phyloP scores from a whole-genome alignment of 2,113 vertebrate genomes.

The Nothoprocta pentlandii region DNA sequence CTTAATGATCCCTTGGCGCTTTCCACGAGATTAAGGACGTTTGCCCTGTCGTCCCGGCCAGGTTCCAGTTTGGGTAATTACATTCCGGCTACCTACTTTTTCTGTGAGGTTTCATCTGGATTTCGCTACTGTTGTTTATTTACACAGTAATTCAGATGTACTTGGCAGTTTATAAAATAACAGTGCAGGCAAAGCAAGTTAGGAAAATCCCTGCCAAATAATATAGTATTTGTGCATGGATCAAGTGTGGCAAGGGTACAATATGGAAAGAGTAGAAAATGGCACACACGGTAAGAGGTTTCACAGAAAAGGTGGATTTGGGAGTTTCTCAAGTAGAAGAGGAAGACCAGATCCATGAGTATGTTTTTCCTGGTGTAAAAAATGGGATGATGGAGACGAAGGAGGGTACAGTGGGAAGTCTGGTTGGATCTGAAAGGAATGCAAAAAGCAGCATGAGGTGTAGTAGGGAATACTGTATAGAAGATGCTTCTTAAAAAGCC shows the following conservation, averaged over 20 bases:
- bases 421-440: neutral
- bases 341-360: neutral
- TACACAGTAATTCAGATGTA: neutral
- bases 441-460: neutral
- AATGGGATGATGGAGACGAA: neutral
- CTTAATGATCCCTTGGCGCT: neutral
- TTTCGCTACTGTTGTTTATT: slow-evolving; percentile 41
- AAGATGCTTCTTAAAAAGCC: neutral
- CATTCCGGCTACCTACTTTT: slow-evolving; percentile 1
- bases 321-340: neutral
- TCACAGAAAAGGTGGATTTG: neutral
- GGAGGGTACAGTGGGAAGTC: neutral
- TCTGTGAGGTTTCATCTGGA: slow-evolving; percentile 10
- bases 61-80: slow-evolving; percentile 6
- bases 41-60: neutral
- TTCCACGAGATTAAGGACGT: neutral
- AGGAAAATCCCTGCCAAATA: neutral
- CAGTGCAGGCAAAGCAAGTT: neutral
- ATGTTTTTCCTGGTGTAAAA: neutral
- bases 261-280: neutral
- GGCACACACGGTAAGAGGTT: neutral
- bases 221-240: neutral
- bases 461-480: neutral
- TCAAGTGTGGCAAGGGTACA: neutral
- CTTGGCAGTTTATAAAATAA: slow-evolving; percentile 15